Evolutionary conservation across 2,888 invertebrate species (phyloP).

Genomic region (Drosophila multiciliata): DNA sequence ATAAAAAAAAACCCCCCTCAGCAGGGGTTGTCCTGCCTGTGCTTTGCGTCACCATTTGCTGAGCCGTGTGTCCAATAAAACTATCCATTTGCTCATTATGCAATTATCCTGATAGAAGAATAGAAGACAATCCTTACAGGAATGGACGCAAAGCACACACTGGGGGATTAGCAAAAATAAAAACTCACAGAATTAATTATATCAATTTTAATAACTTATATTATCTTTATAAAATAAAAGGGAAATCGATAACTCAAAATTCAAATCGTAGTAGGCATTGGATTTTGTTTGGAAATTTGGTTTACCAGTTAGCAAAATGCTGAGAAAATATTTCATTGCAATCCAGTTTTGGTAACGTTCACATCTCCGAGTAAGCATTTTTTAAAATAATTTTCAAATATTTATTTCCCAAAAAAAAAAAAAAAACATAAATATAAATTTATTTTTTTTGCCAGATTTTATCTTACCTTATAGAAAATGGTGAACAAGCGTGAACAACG

Average conservation of each 20-base stretch:
- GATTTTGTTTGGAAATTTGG: not conserved
- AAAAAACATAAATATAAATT: not conserved
- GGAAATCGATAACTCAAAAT: not conserved
- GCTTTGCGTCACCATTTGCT: slow-evolving; percentile 80
- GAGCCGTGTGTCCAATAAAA: slow-evolving; percentile 82
- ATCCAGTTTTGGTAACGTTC: not conserved
- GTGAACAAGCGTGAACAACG: not conserved
- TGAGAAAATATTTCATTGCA: not conserved
- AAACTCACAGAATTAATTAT: not conserved
- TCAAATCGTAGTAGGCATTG: not conserved
- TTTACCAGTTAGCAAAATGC: not conserved
- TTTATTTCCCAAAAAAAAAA: not conserved
- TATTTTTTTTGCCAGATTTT: too few species aligned
- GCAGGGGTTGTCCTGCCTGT: slow-evolving; percentile 28
- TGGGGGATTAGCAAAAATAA: not conserved
- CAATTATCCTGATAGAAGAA: slow-evolving; percentile 85
- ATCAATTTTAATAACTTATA: not conserved
- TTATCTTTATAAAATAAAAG: too few species aligned
- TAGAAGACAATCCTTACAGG: slow-evolving; percentile 69
- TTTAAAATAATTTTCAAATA: not conserved
- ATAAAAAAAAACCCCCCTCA: not conserved
- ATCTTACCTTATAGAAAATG: not conserved
- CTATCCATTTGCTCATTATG: slow-evolving; percentile 85
- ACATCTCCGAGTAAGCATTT: not conserved
- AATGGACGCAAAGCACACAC: not conserved